Evolutionary conservation across 2,797 vertebrate genomes (phyloP), one percentile per base, ranked within the genome.

Genomic region (Notolabrus celidotus): DNA sequence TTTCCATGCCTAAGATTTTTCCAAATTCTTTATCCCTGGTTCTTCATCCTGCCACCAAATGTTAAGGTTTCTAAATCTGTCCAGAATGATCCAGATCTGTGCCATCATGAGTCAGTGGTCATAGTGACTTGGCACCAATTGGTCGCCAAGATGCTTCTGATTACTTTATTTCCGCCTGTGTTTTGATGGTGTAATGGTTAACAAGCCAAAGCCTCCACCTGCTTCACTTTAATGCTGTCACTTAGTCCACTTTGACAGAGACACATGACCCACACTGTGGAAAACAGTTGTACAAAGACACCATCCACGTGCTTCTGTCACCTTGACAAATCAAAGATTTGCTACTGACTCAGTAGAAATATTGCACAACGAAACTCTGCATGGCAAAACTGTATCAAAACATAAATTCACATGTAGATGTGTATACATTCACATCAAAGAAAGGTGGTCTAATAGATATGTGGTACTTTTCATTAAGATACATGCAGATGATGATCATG

Each of bases 201-300:
- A 85, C 67, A 68, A 74, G 86, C 85, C 80, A 88, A 84, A 80
- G 29, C 16, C 43, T 51, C 74, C 88, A 89, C 90, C 92, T 93
- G 90, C 85, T 89, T 87, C 55, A 52, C 80, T 91, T 92, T 86
- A 90, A 66, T 54, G 31, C 81, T 80, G 83, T 89, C 85, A 76
- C 61, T 84, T 83, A 82, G 78, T 76, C 80, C 71, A 31, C 66
- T 61, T 73, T 70, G 80, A 77, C 71, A 39, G 58, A 75, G 36
- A 82, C 77, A 71, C 53, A 67, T 64, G 71, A 79, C 66, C 76
- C 71, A 72, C 62, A 59, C 74, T 66, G 57, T 25, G 7, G 55
- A 64, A 72, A 72, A 62, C 50, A 69, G 45, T 63, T 64, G 77
- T 60, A 62, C 74, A 84, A 77, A 81, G 83, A 91, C 82, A 83